Conservation (phyloP, 2,797 vertebrate genomes). For the Silurus lanzhouensis region DNA sequence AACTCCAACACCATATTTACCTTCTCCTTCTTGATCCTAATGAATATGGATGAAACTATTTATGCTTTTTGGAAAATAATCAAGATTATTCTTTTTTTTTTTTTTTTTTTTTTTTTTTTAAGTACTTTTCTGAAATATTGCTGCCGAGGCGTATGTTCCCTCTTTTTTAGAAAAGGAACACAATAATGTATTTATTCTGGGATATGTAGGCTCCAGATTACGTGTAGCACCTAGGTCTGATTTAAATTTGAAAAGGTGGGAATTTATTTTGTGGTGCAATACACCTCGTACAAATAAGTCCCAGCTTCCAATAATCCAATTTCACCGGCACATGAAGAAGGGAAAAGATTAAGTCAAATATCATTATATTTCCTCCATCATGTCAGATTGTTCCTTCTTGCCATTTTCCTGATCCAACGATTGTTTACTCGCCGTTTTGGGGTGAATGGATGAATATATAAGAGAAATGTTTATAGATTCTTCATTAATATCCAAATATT, state of each 20-base stretch:
- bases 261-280: conserved; percentile 82
- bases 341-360: conserved; percentile 75
- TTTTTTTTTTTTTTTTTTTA: neutral
- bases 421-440: conserved; percentile 69
- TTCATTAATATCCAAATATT: conserved; percentile 71
- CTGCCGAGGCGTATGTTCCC: neutral
- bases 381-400: conserved; percentile 68
- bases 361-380: conserved; percentile 77
- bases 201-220: conserved; percentile 5
- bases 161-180: neutral
- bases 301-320: conserved; percentile 77
- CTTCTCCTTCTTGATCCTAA: conserved; percentile 55
- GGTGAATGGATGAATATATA: conserved; percentile 65
- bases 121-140: neutral
- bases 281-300: conserved; percentile 80
- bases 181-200: conserved; percentile 2
- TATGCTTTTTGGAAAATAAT: conserved; percentile 49
- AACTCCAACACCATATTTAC: neutral
- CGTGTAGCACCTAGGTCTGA: conserved; percentile 74
- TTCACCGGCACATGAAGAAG: conserved; percentile 67
- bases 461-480: conserved; percentile 64
- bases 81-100: neutral
- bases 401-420: conserved; percentile 69
- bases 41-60: conserved; percentile 78
- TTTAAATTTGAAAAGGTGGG: conserved; percentile 85